Evolutionary conservation across 2,888 invertebrate species (phyloP).

Genomic region (Leucozona laternaria): DNA sequence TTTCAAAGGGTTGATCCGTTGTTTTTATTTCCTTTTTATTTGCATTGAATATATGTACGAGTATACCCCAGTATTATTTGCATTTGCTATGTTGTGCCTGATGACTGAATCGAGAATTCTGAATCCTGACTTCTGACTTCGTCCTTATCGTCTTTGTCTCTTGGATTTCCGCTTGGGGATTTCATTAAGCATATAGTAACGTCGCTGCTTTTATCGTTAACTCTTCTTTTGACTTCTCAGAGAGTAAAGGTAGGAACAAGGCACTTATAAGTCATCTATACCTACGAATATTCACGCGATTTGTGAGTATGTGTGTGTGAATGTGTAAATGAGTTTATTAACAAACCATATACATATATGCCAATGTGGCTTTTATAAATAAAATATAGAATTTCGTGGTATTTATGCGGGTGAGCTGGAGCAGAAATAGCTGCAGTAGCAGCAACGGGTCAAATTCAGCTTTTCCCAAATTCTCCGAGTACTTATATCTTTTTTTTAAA

Average conservation of each 20-base stretch:
- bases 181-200: constrained; percentile 2
- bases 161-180: constrained; percentile 6
- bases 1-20: constrained; percentile 2
- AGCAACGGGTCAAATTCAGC: background rate
- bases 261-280: constrained; percentile 3
- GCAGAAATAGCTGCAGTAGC: background rate
- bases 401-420: background rate
- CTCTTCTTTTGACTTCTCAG: constrained; percentile 5
- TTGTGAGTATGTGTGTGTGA: background rate
- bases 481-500: background rate
- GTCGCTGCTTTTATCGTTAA: constrained; percentile 12
- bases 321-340: background rate
- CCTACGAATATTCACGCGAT: background rate
- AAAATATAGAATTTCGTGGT: background rate
- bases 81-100: background rate
- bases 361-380: background rate
- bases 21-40: constrained; percentile 9
- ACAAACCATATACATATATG: background rate
- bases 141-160: background rate
- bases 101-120: background rate
- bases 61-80: background rate
- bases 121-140: background rate
- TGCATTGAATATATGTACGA: background rate
- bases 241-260: background rate
- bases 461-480: background rate